Evolutionary conservation across 1,140 invertebrate species (phyloP), one percentile per base, ranked within the genome.

Genomic region (Physella acuta): DNA sequence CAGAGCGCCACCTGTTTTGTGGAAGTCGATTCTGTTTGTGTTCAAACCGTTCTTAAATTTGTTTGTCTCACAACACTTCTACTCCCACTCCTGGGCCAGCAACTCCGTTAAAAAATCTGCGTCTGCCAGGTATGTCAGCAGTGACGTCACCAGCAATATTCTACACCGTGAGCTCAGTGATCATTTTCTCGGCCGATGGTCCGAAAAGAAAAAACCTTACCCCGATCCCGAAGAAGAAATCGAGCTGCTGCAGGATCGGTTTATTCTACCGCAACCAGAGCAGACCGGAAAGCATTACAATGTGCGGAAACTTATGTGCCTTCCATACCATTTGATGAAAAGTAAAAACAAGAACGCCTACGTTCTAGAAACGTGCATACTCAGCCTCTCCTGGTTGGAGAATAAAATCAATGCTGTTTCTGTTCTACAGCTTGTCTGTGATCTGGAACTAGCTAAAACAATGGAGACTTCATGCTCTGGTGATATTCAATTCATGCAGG

Each of bases 401-500:
- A 88, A 90, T 73, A 93, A 93, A 85, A 84, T 93, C 0, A 89
- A 89, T 52, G 89, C 89, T 2, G 90, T 90, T 0, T 90, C 90
- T 79, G 82, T 86, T 5, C 84, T 82, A 58, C 85, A 86, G 76
- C 85, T 91, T 37, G 79, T 92, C 33, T 90, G 91, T 82, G 90
- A 91, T 20, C 71, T 90, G 49, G 84, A 87, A 65, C 71, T 77
- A 36, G 77, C 78, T 31, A 73, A 70, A n/a, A 37, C 74, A 55
- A 73, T 73, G 59, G 77, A 71, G 53, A 72, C 61, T 53, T 60
- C 73, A 73, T 69, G 87, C 88, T 64, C 83, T 79, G 86, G 89
- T 69, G 88, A 91, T 71, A 86, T 92, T 51, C 88, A 91, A 20
- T 61, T 37, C n/a, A 64, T 72, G 56, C 66, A 68, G 49, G 34